Evolutionary conservation across 2,113 vertebrate species (phyloP), one percentile per base, ranked within the genome.

Genomic region (Chrysemys picta): DNA sequence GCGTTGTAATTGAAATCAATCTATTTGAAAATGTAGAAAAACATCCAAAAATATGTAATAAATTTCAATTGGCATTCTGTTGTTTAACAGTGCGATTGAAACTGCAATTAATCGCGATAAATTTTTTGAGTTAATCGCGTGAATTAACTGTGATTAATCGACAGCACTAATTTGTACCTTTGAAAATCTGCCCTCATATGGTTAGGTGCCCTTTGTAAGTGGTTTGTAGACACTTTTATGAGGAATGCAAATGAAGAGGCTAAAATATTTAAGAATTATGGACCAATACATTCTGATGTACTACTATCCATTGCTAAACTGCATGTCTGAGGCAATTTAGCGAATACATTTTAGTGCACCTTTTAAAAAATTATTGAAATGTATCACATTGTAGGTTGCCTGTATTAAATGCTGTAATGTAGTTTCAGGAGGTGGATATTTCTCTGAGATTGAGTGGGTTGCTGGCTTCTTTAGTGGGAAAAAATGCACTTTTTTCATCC

Each of bases 291-390:
- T 45, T 47, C 47, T 78, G 42, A 24, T 47, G 24, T 22, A 49
- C 42, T 78, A 42, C 79, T 87, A 52, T 16, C 54, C 3, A 3
- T 31, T 3, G 4, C 50, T 0, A 0, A 4, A 4, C 25, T 27
- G 45, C 6, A 47, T 45, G 35, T 89, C 35, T 38, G 56, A 75
- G 38, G 56, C 38, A 50, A 75, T 62, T 78, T 45, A 54, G 53
- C 5, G 4, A 1, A 16, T 19, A 76, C 62, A 9, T 38, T 54
- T 2, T 13, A 56, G 35, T 50, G 29, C 59, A 62, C 10, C 3
- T 50, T 80, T 82, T 75, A 57, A 54, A 42, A 4, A 31, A 65
- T 93, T 27, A 3, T 56, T 78, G 19, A 31, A 31, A 85, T 49
- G 21, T 5, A 9, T 22, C 50, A 22, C 35, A 29, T 53, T 49